A percentile compares a stretch with the other conserved stretches of the same genome.
Conservation (phyloP, 2,113 vertebrate genomes). For the Bungarus multicinctus region DNA sequence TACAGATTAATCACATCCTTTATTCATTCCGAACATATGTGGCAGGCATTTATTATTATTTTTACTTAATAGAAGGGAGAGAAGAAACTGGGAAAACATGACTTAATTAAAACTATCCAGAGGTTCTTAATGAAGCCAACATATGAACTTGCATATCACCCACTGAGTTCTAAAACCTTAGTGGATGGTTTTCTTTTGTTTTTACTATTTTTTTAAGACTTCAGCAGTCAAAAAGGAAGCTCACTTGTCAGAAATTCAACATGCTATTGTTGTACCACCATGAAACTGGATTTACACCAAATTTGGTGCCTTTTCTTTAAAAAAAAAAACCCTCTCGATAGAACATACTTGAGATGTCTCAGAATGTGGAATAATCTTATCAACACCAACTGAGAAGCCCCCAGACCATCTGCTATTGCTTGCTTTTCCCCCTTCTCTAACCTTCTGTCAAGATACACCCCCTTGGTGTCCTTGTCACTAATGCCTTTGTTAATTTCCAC, state of each 20-base stretch:
- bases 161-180: neutral
- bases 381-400: neutral
- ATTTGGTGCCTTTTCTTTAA: neutral
- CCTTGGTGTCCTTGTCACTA: neutral
- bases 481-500: neutral
- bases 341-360: neutral
- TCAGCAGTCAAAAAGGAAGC: neutral
- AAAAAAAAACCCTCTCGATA: neutral
- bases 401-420: neutral
- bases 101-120: neutral
- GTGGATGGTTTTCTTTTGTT: neutral
- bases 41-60: neutral
- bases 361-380: neutral
- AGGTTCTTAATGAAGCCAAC: neutral
- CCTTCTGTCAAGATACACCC: slow-evolving; percentile 5
- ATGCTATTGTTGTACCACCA: neutral
- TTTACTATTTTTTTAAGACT: neutral
- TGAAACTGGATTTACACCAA: neutral
- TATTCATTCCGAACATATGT: neutral
- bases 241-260: neutral
- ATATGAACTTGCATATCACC: neutral
- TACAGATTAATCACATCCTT: neutral
- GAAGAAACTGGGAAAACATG: neutral
- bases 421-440: neutral
- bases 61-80: neutral